phyloP scores from a whole-genome alignment of 2,797 vertebrate species.

The Petrocephalus sullivani region DNA sequence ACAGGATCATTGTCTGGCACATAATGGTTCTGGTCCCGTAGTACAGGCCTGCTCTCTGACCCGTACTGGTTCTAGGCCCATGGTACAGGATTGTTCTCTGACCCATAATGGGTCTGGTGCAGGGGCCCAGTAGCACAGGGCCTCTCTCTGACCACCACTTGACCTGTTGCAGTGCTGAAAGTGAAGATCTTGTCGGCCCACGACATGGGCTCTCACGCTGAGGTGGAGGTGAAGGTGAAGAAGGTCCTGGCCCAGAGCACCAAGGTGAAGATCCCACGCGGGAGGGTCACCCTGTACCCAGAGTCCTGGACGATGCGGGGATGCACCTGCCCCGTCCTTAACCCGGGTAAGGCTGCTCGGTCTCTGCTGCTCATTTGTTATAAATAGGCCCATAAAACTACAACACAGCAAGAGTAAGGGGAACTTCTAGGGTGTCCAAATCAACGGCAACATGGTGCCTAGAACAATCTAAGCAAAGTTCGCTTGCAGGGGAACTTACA shows the following conservation, averaged over 20 bases:
- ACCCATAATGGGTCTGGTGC: no score
- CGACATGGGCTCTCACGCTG: constrained; percentile 91
- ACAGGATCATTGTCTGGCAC: no score
- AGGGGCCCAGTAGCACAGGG: background rate
- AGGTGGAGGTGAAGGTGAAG: constrained; percentile 92
- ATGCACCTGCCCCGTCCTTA: constrained; percentile 93
- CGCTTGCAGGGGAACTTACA: background rate
- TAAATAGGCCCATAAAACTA: background rate
- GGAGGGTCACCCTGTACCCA: constrained; percentile 80
- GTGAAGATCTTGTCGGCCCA: constrained; percentile 91
- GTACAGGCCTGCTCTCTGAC: background rate
- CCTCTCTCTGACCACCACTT: constrained; percentile 8
- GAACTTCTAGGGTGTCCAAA: no score
- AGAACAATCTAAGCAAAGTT: background rate
- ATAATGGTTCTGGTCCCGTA: no score
- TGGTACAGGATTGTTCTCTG: no score
- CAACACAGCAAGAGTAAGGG: background rate
- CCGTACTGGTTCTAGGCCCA: background rate
- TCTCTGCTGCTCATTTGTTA: background rate
- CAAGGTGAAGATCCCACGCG: constrained; percentile 75
- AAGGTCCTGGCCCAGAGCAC: constrained; percentile 84
- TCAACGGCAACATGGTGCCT: no score
- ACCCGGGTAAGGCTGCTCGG: constrained; percentile 72
- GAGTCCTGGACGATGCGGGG: constrained; percentile 94
- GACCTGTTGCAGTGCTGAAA: constrained; percentile 72